Evolutionary conservation across 2,888 invertebrate species (phyloP), one percentile per base, ranked within the genome.

Genomic region (Kryphioiulus occultus): DNA sequence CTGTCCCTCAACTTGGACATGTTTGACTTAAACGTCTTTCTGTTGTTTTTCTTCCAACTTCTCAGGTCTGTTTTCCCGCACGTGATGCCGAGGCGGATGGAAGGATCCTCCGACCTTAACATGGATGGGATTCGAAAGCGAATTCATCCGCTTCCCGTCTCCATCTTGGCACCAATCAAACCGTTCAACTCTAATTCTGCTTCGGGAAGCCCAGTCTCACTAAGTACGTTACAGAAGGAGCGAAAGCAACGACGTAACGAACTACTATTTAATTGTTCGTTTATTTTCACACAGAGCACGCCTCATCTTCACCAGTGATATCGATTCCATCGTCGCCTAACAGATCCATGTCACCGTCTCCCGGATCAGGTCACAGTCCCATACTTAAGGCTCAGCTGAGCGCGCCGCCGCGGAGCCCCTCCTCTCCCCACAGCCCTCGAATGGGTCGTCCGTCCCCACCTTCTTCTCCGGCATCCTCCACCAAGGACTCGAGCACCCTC

Each of bases 351-450:
- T 84, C 87, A 19, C 88, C 88, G n/a, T 19, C 88, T 35, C 32
- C 87, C 9, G 42, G 89, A 90, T 78, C 88, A 89, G 89, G 88
- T 42, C 85, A 86, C 85, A 88, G 88, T 22, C 96, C 96, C 15
- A 96, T 96, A 91, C 93, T 96, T 90, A 96, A 96, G 93, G 96
- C 96, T 90, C 96, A 96, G 92, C 93, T 96, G 90, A 96, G 96
- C 90, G 94, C 95, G 90, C 95, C 95, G 89, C 93, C 94, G 88
- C 53, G 88, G 32, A 87, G 88, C 87, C 89, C 88, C n/a, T 87
- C 89, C 53, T 78, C 44, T 82, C 86, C 78, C 22, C 88, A 68
- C 26, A 88, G 86, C 15, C 39, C 85, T 12, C 87, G 86, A 83
- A 87, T 82, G 85, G 87, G 89, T 35, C 88, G 88, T 59, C 88